Percentiles rank a stretch among this genome's conserved stretches.
phyloP scores from a whole-genome alignment of 2,888 invertebrate genomes.

The Zeuzera pyrina region DNA sequence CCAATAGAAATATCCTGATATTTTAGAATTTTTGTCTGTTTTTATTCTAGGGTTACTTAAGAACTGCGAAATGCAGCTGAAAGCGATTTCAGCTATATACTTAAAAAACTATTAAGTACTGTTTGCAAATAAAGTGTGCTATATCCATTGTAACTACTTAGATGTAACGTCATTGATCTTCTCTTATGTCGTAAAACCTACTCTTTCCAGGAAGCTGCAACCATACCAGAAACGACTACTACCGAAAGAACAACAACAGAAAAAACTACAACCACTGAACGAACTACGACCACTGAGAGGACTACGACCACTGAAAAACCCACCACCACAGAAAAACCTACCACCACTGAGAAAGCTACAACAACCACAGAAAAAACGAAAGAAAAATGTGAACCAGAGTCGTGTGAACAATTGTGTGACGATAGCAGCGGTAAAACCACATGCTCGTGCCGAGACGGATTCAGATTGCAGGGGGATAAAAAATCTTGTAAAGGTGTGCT shows the following conservation, averaged over 20 bases:
- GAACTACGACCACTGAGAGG: slow-evolving; percentile 27
- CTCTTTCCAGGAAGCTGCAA: slow-evolving; percentile 38
- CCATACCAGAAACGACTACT: slow-evolving; percentile 24
- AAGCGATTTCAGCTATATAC: too few relatives aligned
- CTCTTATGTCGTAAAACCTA: too few relatives aligned
- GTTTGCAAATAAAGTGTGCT: too few relatives aligned
- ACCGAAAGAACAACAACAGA: background rate
- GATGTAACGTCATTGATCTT: background rate
- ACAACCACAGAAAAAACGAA: slow-evolving; percentile 19
- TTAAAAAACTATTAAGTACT: too few relatives aligned
- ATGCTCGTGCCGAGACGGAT: slow-evolving; percentile 48
- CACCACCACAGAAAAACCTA: slow-evolving; percentile 22
- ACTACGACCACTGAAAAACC: slow-evolving; percentile 16
- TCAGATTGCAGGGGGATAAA: slow-evolving; percentile 41
- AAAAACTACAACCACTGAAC: slow-evolving; percentile 2
- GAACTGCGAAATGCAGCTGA: too few relatives aligned
- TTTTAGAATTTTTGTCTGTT: too few relatives aligned
- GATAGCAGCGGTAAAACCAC: slow-evolving; percentile 37
- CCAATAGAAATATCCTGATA: too few relatives aligned
- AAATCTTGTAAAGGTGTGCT: slow-evolving; percentile 50
- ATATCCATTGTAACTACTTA: slow-evolving; percentile 1
- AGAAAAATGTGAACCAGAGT: slow-evolving; percentile 38
- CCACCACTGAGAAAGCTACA: slow-evolving; percentile 19
- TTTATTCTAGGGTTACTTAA: too few relatives aligned
- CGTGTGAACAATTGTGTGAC: slow-evolving; percentile 49